Conservation (phyloP, 2,797 vertebrate species). For the Onychomys arenicola region DNA sequence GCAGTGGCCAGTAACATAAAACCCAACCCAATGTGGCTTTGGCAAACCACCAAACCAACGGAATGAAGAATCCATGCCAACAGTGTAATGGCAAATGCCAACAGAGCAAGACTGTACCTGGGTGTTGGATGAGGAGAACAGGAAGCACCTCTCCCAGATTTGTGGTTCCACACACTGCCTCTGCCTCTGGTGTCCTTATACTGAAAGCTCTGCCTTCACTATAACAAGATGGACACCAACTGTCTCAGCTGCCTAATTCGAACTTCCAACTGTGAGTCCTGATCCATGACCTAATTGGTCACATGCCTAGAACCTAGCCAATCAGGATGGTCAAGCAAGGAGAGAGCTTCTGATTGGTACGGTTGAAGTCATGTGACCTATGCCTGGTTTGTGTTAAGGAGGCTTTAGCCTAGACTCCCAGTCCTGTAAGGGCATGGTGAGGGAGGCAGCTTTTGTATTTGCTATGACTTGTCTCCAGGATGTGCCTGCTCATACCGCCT, state of each 20-base stretch:
- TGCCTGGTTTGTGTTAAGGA: no score
- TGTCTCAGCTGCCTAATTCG: background rate
- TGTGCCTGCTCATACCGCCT: background rate
- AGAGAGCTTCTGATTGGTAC: background rate
- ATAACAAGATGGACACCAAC: background rate
- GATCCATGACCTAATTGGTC: background rate
- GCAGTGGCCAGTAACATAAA: background rate
- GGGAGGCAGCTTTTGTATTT: fast-evolving
- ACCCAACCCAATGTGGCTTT: background rate
- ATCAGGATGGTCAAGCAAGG: background rate
- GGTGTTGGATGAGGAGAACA: background rate
- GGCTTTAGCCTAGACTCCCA: background rate
- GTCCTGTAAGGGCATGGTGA: background rate
- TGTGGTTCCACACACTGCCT: background rate
- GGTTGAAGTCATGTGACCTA: background rate
- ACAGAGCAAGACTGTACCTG: background rate
- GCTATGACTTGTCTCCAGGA: background rate
- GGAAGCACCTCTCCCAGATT: background rate
- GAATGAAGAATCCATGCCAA: background rate
- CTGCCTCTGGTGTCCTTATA: background rate
- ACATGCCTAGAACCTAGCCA: background rate
- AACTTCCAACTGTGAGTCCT: background rate
- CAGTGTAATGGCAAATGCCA: background rate
- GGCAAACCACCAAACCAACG: background rate
- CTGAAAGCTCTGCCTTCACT: background rate